These are phyloP conservation scores for Monopis laevigella DNA, from an alignment of 2,888 invertebrate genomes.

Conservation along the genomic window DNA sequence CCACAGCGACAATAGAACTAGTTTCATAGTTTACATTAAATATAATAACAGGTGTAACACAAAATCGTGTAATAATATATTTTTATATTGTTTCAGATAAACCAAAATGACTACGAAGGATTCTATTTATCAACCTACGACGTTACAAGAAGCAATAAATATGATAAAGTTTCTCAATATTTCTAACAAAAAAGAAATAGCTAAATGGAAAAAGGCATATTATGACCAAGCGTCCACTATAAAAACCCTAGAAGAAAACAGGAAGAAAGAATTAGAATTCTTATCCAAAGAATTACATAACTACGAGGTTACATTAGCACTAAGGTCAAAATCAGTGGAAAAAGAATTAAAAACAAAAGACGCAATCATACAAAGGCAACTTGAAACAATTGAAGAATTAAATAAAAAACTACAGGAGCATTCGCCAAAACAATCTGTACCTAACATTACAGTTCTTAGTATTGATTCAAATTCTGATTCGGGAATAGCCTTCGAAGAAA, in stretches of 20 bases:
- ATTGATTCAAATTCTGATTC: slow-evolving; percentile 60
- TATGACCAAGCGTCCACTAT: slow-evolving; percentile 47
- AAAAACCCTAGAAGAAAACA: slow-evolving; percentile 50
- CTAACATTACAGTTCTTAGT: slow-evolving; percentile 37
- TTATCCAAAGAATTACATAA: slow-evolving; percentile 51
- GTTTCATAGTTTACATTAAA: too few species aligned
- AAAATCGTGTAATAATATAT: too few species aligned
- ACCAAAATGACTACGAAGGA: slow-evolving; percentile 2
- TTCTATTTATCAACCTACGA: slow-evolving; percentile 40
- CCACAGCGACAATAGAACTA: too few species aligned
- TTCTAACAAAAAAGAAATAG: slow-evolving; percentile 54
- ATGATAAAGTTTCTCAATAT: slow-evolving; percentile 54
- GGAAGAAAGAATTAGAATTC: slow-evolving; percentile 55
- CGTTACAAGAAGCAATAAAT: slow-evolving; percentile 56
- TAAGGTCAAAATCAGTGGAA: slow-evolving; percentile 46
- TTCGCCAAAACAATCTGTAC: slow-evolving; percentile 30
- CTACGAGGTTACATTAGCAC: slow-evolving; percentile 52
- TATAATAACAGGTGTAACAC: too few species aligned
- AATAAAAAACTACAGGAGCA: slow-evolving; percentile 33
- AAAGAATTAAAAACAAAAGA: slow-evolving; percentile 52
- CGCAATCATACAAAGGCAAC: slow-evolving; percentile 45
- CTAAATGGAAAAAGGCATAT: slow-evolving; percentile 42
- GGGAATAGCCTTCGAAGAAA: slow-evolving; percentile 52
- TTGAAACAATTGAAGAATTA: slow-evolving; percentile 43
- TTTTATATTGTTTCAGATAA: too few species aligned